phyloP scores from a whole-genome alignment of 2,888 invertebrate genomes.

The Patella pellucida region DNA sequence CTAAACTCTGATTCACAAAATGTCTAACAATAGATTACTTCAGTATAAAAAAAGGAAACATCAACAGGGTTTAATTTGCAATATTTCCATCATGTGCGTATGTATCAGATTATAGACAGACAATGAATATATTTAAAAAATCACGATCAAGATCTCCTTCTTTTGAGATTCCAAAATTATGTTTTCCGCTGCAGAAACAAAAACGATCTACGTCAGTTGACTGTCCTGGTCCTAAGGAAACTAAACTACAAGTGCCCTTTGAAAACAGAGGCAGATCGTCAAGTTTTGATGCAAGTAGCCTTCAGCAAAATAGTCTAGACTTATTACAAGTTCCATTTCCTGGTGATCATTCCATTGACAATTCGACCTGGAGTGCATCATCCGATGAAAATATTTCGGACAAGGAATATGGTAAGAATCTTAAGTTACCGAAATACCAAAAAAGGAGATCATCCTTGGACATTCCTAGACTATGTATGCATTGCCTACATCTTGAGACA shows the following conservation, averaged over 20 bases:
- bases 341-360: conserved; percentile 55
- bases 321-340: conserved; percentile 29
- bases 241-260: conserved; percentile 50
- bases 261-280: conserved; percentile 54
- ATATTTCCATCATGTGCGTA: background rate
- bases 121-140: conserved; percentile 56
- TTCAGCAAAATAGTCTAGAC: conserved; percentile 36
- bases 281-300: conserved; percentile 61
- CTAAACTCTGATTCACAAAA: too few relatives aligned
- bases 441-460: conserved; percentile 57
- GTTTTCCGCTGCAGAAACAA: conserved; percentile 48
- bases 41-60: background rate
- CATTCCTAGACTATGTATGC: conserved; percentile 65
- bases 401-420: conserved; percentile 37
- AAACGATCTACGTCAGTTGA: conserved; percentile 45
- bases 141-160: conserved; percentile 56
- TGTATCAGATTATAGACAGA: conserved; percentile 9
- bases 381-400: conserved; percentile 58
- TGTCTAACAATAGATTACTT: background rate
- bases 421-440: conserved; percentile 44
- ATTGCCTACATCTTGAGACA: conserved; percentile 64
- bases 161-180: conserved; percentile 60
- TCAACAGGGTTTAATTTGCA: too few relatives aligned
- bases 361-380: conserved; percentile 44
- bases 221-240: conserved; percentile 21